Evolutionary conservation across 2,888 invertebrate species (phyloP).

Genomic region (Macrosoma leucophasiata): DNA sequence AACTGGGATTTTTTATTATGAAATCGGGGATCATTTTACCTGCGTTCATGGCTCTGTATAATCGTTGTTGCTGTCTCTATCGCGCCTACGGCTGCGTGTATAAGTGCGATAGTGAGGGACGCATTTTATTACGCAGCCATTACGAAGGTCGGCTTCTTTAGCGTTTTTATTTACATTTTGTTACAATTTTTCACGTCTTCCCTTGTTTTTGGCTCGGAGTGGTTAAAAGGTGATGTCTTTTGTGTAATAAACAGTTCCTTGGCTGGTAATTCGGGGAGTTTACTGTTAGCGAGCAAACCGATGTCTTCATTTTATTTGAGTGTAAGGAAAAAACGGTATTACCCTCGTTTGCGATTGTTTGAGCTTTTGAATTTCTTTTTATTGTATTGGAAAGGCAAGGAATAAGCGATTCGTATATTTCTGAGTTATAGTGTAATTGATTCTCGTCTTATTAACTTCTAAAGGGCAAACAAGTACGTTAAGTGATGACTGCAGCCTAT

Average conservation of each 20-base stretch:
- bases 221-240: constrained; percentile 15
- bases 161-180: constrained; percentile 28
- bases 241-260: constrained; percentile 8
- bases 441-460: too few species aligned
- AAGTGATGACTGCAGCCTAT: too few species aligned
- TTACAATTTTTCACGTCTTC: constrained; percentile 27
- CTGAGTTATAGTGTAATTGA: too few species aligned
- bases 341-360: too few species aligned
- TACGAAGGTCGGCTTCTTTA: constrained; percentile 19
- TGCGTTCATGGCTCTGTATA: constrained; percentile 16
- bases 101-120: constrained; percentile 9
- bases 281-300: too few species aligned
- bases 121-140: constrained; percentile 15
- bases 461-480: too few species aligned
- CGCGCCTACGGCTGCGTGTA: neutral
- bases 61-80: constrained; percentile 12
- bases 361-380: too few species aligned
- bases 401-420: too few species aligned
- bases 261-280: constrained; percentile 12
- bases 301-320: too few species aligned
- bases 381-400: too few species aligned
- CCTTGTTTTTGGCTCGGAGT: constrained; percentile 23
- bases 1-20: constrained; percentile 32
- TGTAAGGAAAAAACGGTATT: too few species aligned
- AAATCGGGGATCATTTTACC: constrained; percentile 26